Evolutionary conservation across 1,140 invertebrate species (phyloP), one percentile per base, ranked within the genome.

Genomic region (Drosophila rhopaloa): DNA sequence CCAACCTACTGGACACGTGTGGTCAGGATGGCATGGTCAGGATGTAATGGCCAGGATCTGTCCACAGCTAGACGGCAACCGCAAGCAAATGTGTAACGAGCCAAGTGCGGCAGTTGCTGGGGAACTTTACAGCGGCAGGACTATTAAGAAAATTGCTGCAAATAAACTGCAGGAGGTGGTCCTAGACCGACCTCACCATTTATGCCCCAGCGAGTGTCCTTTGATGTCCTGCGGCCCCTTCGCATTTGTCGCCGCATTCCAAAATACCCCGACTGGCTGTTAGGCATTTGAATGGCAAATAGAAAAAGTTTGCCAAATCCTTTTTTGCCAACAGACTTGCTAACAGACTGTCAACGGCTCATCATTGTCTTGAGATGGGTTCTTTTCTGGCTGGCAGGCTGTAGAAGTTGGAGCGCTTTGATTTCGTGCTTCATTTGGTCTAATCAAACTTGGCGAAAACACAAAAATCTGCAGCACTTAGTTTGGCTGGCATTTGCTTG

Each of bases 381-480:
- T 44, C 29, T n/a, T 32, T 51, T 38, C 11, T 38, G 37, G 37
- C 9, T 10, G 37, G 9, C 24, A 24, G 24, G 24, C 2, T 14
- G 29, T 7, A 27, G 27, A 51, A 70, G 50, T 60, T 63, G 27
- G 51, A 14, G 48, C 57, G 66, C 83, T 86, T 86, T 86, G 83
- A 86, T 86, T 86, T 86, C 67, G 83, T 86, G 83, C 83, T 86
- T 83, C 83, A 88, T 86, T 86, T 86, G 79, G 76, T 76, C 71
- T 88, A 88, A 88, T 88, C 83, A 86, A 86, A 72, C 86, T 86
- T 82, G 29, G 14, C 40, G 37, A 13, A 27, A 50, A 44, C 55
- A 48, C 60, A 66, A 63, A 59, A 57, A 76, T 76, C 73, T 67
- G 35, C 54, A 71, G 60, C 60, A 76, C 76, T 86, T 70, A 84